Evolutionary conservation across 1,140 invertebrate genomes (phyloP).

Genomic region (Drosophila grimshawi): DNA sequence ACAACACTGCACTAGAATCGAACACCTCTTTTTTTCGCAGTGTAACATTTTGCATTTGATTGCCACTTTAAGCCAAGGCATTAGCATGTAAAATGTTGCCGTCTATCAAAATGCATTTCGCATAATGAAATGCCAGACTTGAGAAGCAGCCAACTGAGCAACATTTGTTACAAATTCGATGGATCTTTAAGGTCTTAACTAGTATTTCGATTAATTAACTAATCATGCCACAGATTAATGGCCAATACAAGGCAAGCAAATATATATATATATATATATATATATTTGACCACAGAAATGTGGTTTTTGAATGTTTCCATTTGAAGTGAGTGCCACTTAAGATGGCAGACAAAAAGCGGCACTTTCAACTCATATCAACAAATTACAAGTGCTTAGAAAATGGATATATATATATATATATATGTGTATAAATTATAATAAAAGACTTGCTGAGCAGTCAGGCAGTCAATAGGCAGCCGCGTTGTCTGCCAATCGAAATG

Average conservation of each 20-base stretch:
- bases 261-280: too few relatives aligned
- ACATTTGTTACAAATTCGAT: slow-evolving; percentile 12
- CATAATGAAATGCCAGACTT: slow-evolving; percentile 21
- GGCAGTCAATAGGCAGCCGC: slow-evolving; percentile 19
- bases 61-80: slow-evolving; percentile 13
- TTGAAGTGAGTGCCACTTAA: slow-evolving; percentile 42
- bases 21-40: neutral
- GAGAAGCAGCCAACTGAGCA: slow-evolving; percentile 25
- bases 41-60: neutral
- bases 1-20: too few relatives aligned
- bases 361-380: slow-evolving; percentile 59
- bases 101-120: slow-evolving; percentile 30
- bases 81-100: slow-evolving; percentile 1
- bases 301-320: slow-evolving; percentile 30
- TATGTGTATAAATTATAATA: slow-evolving; percentile 60
- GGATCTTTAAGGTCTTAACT: slow-evolving; percentile 10
- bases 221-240: slow-evolving; percentile 19
- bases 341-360: slow-evolving; percentile 9
- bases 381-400: slow-evolving; percentile 45
- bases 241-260: neutral
- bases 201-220: slow-evolving; percentile 8
- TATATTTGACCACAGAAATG: slow-evolving; percentile 21
- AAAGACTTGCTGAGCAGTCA: slow-evolving; percentile 52
- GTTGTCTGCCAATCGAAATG: slow-evolving; percentile 9
- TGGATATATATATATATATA: slow-evolving; percentile 39